A percentile compares a stretch with the other conserved stretches of the same genome.
These are phyloP conservation scores for Platycheirus albimanus DNA, from an alignment of 2,888 invertebrate species.

Conservation along the genomic window DNA sequence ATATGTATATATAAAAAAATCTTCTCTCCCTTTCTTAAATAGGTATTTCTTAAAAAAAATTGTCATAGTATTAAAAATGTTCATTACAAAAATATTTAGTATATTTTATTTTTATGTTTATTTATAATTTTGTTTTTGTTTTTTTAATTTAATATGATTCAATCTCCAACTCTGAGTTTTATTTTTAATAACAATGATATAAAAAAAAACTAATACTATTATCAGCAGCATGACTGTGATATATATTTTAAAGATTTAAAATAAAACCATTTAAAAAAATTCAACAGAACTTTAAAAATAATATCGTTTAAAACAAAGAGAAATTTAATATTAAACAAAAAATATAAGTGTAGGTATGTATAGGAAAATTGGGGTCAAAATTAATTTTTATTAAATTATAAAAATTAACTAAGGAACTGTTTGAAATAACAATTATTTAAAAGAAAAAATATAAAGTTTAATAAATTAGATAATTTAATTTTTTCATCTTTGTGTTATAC, in stretches of 20 bases:
- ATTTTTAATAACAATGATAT: conserved; percentile 38
- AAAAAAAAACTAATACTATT: conserved; percentile 74
- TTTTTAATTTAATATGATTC: conserved; percentile 24
- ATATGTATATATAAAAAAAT: conserved; percentile 46
- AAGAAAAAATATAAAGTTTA: no score
- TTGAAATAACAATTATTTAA: conserved; percentile 39
- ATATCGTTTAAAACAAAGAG: conserved; percentile 61
- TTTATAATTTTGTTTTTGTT: conserved; percentile 31
- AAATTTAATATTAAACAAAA: conserved; percentile 41
- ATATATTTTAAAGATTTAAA: conserved; percentile 75
- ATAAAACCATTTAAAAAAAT: conserved; percentile 31
- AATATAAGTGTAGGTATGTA: conserved; percentile 21
- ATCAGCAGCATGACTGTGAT: conserved; percentile 78
- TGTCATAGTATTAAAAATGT: conserved; percentile 32
- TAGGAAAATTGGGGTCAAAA: conserved; percentile 71
- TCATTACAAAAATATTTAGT: conserved; percentile 31
- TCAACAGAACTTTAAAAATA: conserved; percentile 38
- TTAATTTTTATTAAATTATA: conserved; percentile 69
- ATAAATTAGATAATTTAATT: not conserved
- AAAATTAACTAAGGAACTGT: conserved; percentile 47
- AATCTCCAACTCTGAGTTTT: conserved; percentile 36
- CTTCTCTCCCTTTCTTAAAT: conserved; percentile 63
- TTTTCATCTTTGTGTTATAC: conserved; percentile 68
- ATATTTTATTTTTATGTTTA: conserved; percentile 37
- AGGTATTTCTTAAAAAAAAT: conserved; percentile 49